Evolutionary conservation across 2,797 vertebrate genomes (phyloP).

Genomic region (Lepidocolaptes lacrymiger): DNA sequence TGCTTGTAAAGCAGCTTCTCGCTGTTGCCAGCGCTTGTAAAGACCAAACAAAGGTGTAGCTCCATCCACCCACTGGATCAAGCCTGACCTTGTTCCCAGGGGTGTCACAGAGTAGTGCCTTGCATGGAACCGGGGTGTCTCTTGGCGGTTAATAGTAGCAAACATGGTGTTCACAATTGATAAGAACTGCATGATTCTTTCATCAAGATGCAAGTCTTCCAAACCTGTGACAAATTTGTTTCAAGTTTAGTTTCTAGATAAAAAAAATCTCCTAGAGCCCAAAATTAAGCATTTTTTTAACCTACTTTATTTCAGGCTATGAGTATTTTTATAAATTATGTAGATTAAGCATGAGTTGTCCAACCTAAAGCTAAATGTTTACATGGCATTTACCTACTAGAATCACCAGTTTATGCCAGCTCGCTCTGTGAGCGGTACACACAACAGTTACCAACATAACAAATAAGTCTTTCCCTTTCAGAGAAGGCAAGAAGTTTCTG

Average conservation of each 20-base stretch:
- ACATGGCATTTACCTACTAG: not conserved
- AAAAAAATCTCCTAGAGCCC: not conserved
- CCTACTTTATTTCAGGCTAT: not conserved
- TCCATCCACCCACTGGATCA: conserved; percentile 99
- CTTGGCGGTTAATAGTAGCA: conserved; percentile 97
- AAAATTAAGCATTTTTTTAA: fast-evolving
- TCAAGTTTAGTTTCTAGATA: not conserved
- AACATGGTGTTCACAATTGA: conserved; percentile 99
- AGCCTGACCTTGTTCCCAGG: conserved; percentile 91
- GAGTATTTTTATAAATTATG: not conserved
- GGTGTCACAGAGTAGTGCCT: conserved; percentile 98
- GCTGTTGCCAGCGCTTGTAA: conserved; percentile 98
- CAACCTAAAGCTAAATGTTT: not conserved
- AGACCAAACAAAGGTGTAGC: conserved; percentile 96
- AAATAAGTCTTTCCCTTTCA: not conserved
- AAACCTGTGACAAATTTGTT: conserved; percentile 78
- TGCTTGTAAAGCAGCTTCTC: conserved; percentile 91
- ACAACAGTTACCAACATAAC: not conserved
- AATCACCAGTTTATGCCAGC: not conserved
- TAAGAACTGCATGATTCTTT: conserved; percentile 98
- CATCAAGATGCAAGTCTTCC: conserved; percentile 96
- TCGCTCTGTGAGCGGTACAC: not conserved
- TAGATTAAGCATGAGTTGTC: not conserved
- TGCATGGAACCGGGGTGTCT: conserved; percentile 92
- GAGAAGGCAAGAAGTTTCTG: not conserved